Percentiles rank a stretch among this genome's conserved stretches.
Evolutionary conservation across 2,888 invertebrate genomes (phyloP).

Genomic region (Erpobdella octoculata): DNA sequence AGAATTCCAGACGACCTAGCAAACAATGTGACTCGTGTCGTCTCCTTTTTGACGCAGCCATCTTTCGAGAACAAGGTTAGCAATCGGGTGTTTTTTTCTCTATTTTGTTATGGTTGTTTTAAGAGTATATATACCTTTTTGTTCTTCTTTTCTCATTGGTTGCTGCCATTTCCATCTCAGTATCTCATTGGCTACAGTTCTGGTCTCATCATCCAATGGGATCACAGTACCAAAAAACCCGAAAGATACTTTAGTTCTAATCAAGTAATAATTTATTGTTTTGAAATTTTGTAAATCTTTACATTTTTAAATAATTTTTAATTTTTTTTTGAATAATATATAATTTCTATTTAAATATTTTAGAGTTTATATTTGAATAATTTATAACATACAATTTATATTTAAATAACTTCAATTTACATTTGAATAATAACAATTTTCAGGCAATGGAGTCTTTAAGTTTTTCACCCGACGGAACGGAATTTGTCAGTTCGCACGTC

Average conservation of each 20-base stretch:
- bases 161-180: constrained; percentile 38
- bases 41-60: background rate
- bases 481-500: constrained; percentile 87
- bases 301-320: background rate
- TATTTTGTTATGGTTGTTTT: background rate
- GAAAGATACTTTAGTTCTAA: constrained; percentile 51
- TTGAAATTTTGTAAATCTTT: background rate
- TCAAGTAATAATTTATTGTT: constrained; percentile 41
- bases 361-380: background rate
- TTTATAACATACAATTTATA: background rate
- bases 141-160: background rate
- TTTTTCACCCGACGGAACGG: constrained; percentile 66
- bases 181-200: constrained; percentile 84
- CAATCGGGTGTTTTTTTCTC: background rate
- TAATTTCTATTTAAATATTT: background rate
- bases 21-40: background rate
- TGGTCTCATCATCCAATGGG: constrained; percentile 86
- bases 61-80: background rate
- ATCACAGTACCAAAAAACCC: constrained; percentile 53
- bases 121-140: background rate
- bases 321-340: background rate
- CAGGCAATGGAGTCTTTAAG: constrained; percentile 66
- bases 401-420: background rate
- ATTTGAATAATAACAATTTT: background rate
- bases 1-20: background rate